Percentiles rank a stretch among this genome's conserved stretches.
phyloP scores from a whole-genome alignment of 2,888 invertebrate species.

The Ptychoptera contaminata region DNA sequence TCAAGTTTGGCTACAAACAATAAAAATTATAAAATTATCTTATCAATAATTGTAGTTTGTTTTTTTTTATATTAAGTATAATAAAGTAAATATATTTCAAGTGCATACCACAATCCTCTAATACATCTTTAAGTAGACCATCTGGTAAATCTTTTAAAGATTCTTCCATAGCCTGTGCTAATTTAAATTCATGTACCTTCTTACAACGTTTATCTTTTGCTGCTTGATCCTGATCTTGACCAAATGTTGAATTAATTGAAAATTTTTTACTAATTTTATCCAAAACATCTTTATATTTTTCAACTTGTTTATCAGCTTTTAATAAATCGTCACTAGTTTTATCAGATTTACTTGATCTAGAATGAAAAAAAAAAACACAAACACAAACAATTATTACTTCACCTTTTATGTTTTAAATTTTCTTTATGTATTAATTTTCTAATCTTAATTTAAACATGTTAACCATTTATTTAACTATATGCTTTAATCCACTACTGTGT shows the following conservation, averaged over 20 bases:
- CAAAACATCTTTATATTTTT: constrained; percentile 29
- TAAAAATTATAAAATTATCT: not conserved
- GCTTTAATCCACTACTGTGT: not conserved
- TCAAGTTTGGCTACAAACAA: constrained; percentile 49
- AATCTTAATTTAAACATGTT: not conserved
- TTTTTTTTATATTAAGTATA: not conserved
- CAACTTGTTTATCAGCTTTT: constrained; percentile 27
- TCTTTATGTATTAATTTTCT: not conserved
- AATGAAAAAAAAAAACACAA: not conserved
- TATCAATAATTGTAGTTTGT: not conserved
- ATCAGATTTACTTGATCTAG: constrained; percentile 14
- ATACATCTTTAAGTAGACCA: constrained; percentile 41
- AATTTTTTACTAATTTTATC: constrained; percentile 31
- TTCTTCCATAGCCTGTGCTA: constrained; percentile 62
- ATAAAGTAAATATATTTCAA: not conserved
- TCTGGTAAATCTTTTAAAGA: constrained; percentile 47
- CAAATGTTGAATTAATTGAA: constrained; percentile 12
- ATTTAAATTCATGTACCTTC: constrained; percentile 72
- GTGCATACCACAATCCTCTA: constrained; percentile 38
- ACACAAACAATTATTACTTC: not conserved
- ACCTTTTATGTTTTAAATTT: not conserved
- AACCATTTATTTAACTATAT: no score
- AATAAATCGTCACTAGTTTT: constrained; percentile 22
- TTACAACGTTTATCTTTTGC: constrained; percentile 61
- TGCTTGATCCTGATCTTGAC: constrained; percentile 38